Evolutionary conservation across 2,797 vertebrate species (phyloP).

Genomic region (Scolopax rusticola): DNA sequence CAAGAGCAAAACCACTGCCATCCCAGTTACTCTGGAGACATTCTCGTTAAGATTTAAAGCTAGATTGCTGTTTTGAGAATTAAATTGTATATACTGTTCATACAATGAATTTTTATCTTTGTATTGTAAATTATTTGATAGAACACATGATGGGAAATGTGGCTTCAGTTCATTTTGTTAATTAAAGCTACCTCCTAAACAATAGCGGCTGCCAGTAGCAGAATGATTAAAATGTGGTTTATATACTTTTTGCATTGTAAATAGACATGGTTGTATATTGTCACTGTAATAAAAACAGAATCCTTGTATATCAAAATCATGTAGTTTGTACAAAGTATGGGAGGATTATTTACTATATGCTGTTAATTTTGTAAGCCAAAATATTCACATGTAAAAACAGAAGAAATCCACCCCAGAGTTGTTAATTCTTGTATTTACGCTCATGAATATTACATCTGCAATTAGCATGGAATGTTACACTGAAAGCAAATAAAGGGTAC

Average conservation of each 20-base stretch:
- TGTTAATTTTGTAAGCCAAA: constrained; percentile 92
- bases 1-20: constrained; percentile 72
- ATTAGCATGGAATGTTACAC: constrained; percentile 64
- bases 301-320: constrained; percentile 85
- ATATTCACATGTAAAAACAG: constrained; percentile 75
- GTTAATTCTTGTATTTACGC: constrained; percentile 74
- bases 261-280: constrained; percentile 89
- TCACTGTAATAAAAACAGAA: constrained; percentile 86
- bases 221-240: constrained; percentile 87
- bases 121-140: constrained; percentile 95
- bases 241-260: constrained; percentile 86
- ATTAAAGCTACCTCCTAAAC: constrained; percentile 98
- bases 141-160: constrained; percentile 89
- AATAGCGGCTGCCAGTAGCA: constrained; percentile 92
- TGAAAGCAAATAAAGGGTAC: constrained; percentile 61
- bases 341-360: constrained; percentile 93
- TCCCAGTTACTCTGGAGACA: constrained; percentile 68
- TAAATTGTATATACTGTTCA: constrained; percentile 87
- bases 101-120: constrained; percentile 87
- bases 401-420: constrained; percentile 10
- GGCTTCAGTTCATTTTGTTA: constrained; percentile 87
- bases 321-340: constrained; percentile 88
- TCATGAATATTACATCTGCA: constrained; percentile 73
- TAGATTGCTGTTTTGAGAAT: constrained; percentile 81
- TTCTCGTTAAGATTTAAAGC: constrained; percentile 63